Conservation (phyloP, 2,888 invertebrate genomes). For the Parasteatoda lunata region DNA sequence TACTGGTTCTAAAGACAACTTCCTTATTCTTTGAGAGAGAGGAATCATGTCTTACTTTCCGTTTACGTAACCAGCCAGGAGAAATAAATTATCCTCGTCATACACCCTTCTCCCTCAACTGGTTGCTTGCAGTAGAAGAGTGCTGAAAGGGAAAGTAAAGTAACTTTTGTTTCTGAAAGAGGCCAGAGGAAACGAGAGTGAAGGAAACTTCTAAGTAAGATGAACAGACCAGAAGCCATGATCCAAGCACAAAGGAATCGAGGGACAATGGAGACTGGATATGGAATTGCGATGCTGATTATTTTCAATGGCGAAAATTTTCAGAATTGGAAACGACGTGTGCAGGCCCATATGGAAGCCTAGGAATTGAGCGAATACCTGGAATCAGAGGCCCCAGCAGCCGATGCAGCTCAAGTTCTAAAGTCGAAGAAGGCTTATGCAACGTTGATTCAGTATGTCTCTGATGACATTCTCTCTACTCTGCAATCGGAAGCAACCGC, state of each 20-base stretch:
- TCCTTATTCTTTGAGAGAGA: no score
- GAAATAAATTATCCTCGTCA: no score
- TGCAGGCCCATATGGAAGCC: neutral
- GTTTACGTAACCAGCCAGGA: neutral
- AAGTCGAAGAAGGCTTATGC: conserved; percentile 14
- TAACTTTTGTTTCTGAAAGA: no score
- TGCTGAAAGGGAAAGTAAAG: no score
- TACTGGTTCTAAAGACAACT: no score
- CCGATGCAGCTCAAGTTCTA: neutral
- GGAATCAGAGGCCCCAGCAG: no score
- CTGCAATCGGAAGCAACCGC: no score
- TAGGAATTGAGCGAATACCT: neutral
- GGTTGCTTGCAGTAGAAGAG: no score
- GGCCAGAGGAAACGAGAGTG: no score
- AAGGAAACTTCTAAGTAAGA: no score
- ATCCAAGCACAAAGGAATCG: neutral
- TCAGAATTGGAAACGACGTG: neutral
- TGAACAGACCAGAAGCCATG: conserved; percentile 4
- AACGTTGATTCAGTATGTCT: neutral
- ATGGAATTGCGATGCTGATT: conserved; percentile 1
- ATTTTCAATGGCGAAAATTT: conserved; percentile 10
- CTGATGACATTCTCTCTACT: neutral
- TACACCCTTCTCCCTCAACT: no score
- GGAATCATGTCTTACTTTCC: no score
- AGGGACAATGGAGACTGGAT: neutral